Evolutionary conservation across 2,888 invertebrate species (phyloP).

Genomic region (Acleris literana): DNA sequence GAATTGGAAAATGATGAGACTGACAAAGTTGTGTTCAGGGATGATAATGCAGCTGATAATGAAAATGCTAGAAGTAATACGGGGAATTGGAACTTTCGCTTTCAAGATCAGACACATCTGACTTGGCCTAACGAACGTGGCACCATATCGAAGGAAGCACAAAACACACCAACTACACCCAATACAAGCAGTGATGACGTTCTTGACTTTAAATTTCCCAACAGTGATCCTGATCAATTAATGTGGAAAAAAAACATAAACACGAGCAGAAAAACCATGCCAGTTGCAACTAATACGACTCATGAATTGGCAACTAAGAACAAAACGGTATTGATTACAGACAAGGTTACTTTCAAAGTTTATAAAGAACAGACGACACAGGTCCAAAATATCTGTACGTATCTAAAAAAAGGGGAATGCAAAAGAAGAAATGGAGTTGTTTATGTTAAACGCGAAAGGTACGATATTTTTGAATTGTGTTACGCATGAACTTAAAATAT

Average conservation of each 20-base stretch:
- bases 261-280: constrained; percentile 20
- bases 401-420: constrained; percentile 60
- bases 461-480: constrained; percentile 27
- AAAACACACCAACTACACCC: constrained; percentile 37
- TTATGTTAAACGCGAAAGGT: constrained; percentile 48
- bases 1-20: constrained; percentile 70
- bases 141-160: constrained; percentile 33
- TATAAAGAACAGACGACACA: constrained; percentile 36
- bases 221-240: constrained; percentile 41
- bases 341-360: constrained; percentile 42
- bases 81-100: constrained; percentile 38
- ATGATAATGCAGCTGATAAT: constrained; percentile 44
- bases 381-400: constrained; percentile 61
- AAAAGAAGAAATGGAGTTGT: constrained; percentile 54
- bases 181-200: constrained; percentile 44
- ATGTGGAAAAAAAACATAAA: constrained; percentile 30
- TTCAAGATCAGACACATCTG: constrained; percentile 44
- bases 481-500: not conserved
- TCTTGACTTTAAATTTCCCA: constrained; percentile 57
- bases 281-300: constrained; percentile 21
- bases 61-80: constrained; percentile 29
- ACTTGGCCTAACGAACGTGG: constrained; percentile 42
- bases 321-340: constrained; percentile 35
- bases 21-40: constrained; percentile 63
- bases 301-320: constrained; percentile 31